Evolutionary conservation across 2,888 invertebrate genomes (phyloP), one percentile per base, ranked within the genome.

Genomic region (Acronicta aceris): DNA sequence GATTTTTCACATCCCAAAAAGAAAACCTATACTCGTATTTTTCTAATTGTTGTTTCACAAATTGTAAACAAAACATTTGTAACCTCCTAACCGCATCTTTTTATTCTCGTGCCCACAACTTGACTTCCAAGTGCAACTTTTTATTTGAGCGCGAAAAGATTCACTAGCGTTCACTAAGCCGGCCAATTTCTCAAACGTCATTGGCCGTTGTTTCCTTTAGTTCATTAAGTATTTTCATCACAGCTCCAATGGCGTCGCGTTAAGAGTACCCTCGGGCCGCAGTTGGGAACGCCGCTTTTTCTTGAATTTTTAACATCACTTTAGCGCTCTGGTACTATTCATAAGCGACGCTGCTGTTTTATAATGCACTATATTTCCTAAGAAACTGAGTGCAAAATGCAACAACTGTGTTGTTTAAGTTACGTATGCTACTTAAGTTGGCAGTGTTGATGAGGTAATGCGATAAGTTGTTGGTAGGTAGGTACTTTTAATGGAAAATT

Each of bases 301-400:
- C 88, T 87, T 91, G 90, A 91, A 92, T 91, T 90, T 91, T 91
- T 92, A 91, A 90, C 86, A 79, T 74, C 76, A 54, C 76, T 82
- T 81, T 87, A 87, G 83, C 87, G 84, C 76, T 70, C 55, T 59
- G 79, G 81, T 71, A 55, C 71, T 82, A 81, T 81, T 81, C 79
- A 78, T 69, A 78, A 85, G 81, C 76, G 78, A 59, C 46, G 8
- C 56, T 62, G 65, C 48, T 59, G 65, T 59, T 65, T 57, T 57
- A 68, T 68, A 69, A 65, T 66, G 56, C 62, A 67, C 65, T 70
- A 51, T 68, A 71, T 51, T 60, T 55, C 59, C 64, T 73, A 49
- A 48, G 15, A 47, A 41, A 47, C 59, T 67, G 64, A 65, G 73
- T 60, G 59, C 57, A 61, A 69, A 75, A 59, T 71, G 76, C 72